Evolutionary conservation across 2,113 vertebrate genomes (phyloP).

Genomic region (rat (Rattus norvegicus)): GRCr8 NC_086023.1:84360001-84360500

Average conservation of each 20-base stretch:
- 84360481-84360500: slow-evolving; percentile 63
- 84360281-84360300: background rate
- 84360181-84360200: slow-evolving; percentile 68
- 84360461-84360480: slow-evolving; percentile 16
- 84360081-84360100: background rate
- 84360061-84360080: background rate
- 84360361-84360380: slow-evolving; percentile 30
- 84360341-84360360: background rate
- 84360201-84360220: slow-evolving; percentile 82
- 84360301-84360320: slow-evolving; percentile 50
- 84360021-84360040: background rate
- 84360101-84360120: background rate
- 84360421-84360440: slow-evolving; percentile 40
- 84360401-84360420: background rate
- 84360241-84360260: slow-evolving; percentile 50
- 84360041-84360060: background rate
- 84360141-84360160: background rate
- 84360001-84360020: background rate
- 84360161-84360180: background rate
- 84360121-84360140: background rate
- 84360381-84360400: background rate
- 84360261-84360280: slow-evolving; percentile 65
- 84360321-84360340: background rate
- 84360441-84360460: slow-evolving; percentile 62
- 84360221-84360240: slow-evolving; percentile 80